A percentile compares a stretch with the other conserved stretches of the same genome.
Conservation (phyloP, 2,888 invertebrate species). For the Oscheius onirici region DNA sequence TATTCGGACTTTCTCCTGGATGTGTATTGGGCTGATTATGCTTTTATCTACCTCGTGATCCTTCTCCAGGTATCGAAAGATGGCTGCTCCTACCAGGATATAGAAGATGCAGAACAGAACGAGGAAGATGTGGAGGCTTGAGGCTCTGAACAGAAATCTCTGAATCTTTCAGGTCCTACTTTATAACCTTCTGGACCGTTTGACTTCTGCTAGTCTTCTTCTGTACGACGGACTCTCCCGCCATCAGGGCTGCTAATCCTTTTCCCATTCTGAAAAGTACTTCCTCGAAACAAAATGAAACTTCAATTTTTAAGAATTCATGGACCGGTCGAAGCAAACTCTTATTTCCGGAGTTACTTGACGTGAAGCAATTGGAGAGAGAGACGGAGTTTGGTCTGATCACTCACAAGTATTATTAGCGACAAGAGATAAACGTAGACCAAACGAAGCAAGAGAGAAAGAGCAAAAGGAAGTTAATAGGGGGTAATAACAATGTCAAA, state of each 20-base stretch:
- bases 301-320: too few relatives aligned
- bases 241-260: constrained; percentile 55
- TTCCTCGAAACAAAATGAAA: not conserved
- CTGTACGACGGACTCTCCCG: constrained; percentile 46
- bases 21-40: not conserved
- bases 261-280: constrained; percentile 28
- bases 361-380: too few relatives aligned
- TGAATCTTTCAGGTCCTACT: constrained; percentile 17
- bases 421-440: too few relatives aligned
- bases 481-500: too few relatives aligned
- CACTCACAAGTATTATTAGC: too few relatives aligned
- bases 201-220: constrained; percentile 13
- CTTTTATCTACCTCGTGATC: constrained; percentile 46
- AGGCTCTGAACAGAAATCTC: constrained; percentile 38
- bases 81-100: constrained; percentile 51
- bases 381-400: too few relatives aligned
- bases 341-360: too few relatives aligned
- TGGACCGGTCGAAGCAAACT: too few relatives aligned
- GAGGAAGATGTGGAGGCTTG: constrained; percentile 53
- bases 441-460: too few relatives aligned
- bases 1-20: constrained; percentile 11
- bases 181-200: not conserved
- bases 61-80: constrained; percentile 56
- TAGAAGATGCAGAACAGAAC: constrained; percentile 56
- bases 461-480: too few relatives aligned